Base-by-base conservation (phyloP, 2,888 invertebrate species). In the Drosophila barbarae region DNA sequence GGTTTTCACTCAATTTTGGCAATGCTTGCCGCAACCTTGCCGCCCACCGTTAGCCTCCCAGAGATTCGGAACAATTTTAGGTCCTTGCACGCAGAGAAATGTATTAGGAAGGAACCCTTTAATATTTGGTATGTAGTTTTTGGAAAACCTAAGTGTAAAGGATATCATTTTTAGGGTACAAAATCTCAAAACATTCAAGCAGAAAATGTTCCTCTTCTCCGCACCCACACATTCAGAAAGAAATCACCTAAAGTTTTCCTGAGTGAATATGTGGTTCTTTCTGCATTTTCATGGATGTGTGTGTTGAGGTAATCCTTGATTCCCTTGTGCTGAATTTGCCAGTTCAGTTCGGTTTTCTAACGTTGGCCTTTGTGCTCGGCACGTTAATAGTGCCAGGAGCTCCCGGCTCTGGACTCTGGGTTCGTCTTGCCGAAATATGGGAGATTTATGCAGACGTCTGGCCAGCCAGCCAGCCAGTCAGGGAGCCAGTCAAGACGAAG, bases 1-100 rank as follows among this genome's bases (percentile, higher is more conserved):
- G 69, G 69, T 68, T 83, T 81, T 81, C 80, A 76, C 80, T 81
- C 76, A 80, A 78, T 83, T 82, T 78, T 77, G 72, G 70, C 70
- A 71, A 66, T 41, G 68, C 69, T 60, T 55, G 69, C 60, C 60
- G 52, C 35, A 35, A 30, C 30, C 61, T 42, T 18, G 15, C 38
- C 63, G 51, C 54, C 64, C 56, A 58, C 55, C 51, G 39, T 65
- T 56, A 55, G 2, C 42, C n/a, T 26, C n/a, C 42, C n/a, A 26
- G 63, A 60, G 60, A 32, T 32, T 10, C 18, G 63, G 73, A 80
- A 68, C 30, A 30, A 77, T 75, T 57, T 35, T 42, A 47, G 38
- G 28, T 42, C 51, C n/a, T 32, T 42, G 42, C 61, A 59, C 41
- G 30, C 10, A 32, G 9, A 59, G 58, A 54, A 53, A 35, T 26